These are phyloP conservation scores for Mormyrus iriodes DNA, from an alignment of 2,113 vertebrate genomes.

Conservation along the genomic window DNA sequence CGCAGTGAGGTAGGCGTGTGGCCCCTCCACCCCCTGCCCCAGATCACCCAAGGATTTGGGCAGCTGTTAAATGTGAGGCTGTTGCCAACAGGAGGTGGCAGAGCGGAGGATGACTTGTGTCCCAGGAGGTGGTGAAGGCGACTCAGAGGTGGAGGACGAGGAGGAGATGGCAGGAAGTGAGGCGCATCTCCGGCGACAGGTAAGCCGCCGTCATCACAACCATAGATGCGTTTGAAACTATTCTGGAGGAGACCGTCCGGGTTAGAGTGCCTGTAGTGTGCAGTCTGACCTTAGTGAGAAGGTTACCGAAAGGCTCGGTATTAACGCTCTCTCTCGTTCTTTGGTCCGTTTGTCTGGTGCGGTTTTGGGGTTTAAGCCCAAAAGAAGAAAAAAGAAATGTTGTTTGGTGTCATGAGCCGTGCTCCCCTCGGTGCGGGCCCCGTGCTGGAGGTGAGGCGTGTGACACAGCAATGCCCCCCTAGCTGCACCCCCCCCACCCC, in stretches of 20 bases:
- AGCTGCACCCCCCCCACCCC: not conserved
- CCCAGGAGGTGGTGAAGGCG: conserved; percentile 43
- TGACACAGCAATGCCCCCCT: not conserved
- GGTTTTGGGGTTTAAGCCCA: conserved; percentile 51
- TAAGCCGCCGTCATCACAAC: conserved; percentile 31
- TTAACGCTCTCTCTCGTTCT: conserved; percentile 13
- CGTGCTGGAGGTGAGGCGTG: conserved; percentile 56
- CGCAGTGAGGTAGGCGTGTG: conserved; percentile 57
- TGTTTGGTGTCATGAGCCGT: conserved; percentile 69
- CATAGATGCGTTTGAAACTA: not conserved
- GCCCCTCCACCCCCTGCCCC: not conserved
- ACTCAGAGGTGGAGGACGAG: conserved; percentile 59
- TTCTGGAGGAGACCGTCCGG: not conserved
- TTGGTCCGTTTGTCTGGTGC: conserved; percentile 24
- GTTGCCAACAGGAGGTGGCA: conserved; percentile 57
- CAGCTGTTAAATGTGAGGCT: not conserved
- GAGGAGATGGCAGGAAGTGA: conserved; percentile 50
- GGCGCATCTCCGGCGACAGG: conserved; percentile 54
- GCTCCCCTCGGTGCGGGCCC: conserved; percentile 25
- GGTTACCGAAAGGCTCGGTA: not conserved
- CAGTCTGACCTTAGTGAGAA: not conserved
- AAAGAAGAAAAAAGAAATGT: conserved; percentile 74
- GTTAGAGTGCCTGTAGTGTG: not conserved
- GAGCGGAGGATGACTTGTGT: conserved; percentile 54
- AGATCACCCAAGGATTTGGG: not conserved